Base-by-base conservation (phyloP, 2,888 invertebrate species). In the Brachylomia viminalis region DNA sequence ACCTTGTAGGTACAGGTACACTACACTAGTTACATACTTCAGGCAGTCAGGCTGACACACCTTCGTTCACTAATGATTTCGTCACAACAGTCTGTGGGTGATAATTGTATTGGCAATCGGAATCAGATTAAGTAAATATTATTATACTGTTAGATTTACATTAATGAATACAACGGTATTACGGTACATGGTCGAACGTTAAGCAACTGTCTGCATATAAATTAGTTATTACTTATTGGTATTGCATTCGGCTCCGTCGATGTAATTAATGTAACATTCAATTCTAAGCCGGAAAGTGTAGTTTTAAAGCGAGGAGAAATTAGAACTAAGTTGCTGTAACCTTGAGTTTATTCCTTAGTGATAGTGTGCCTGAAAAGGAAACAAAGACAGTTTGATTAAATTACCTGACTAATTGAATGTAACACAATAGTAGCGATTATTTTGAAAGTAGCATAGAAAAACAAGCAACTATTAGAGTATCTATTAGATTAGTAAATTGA, bases 91-190 rank as follows among this genome's bases (percentile, higher is more conserved):
- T 72, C 76, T 80, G 88, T 90, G 88, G 89, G 90, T 85, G 87
- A 88, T 84, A 87, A 86, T 88, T 79, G 76, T 84, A 78, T 84
- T 84, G 81, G 72, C 68, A 86, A 84, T 85, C 77, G 69, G 80
- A 86, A 86, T 89, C 80, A 70, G 80, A 84, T 88, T 87, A 86
- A 88, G 85, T 87, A 87, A 91, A 91, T 89, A 90, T 89, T 79
- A 87, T 82, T 82, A 82, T 87, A 88, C 88, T 79, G 88, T 89
- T 90, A 89, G 84, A 85, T 88, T 87, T 89, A 86, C 86, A 87
- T 88, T 88, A 89, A 91, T 91, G 91, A 90, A 89, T 86, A 82
- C 87, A 87, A 69, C 81, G 82, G 71, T 45, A 85, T 85, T 72
- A 89, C 89, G 88, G 88, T 86, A 80, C 75, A 83, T 68, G 70